Evolutionary conservation across 1,140 invertebrate species (phyloP).

Genomic region (Chionoecetes opilio): DNA sequence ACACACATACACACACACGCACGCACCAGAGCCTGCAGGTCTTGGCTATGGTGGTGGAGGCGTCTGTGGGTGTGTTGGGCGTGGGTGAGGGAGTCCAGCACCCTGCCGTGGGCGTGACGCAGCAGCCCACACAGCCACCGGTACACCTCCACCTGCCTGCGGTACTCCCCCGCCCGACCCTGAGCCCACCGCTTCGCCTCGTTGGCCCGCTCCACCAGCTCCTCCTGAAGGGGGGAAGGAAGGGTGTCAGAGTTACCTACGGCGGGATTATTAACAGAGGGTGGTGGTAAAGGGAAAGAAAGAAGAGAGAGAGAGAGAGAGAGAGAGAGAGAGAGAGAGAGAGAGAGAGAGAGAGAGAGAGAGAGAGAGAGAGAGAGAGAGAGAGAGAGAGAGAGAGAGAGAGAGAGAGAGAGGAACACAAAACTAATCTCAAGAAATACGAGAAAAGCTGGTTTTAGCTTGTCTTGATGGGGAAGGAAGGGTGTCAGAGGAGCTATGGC

Average conservation of each 20-base stretch:
- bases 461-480: no score
- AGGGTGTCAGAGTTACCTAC: neutral
- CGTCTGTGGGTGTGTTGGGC: slow-evolving; percentile 24
- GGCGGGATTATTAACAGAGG: no score
- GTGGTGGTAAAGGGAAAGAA: no score
- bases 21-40: slow-evolving; percentile 6
- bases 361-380: no score
- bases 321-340: no score
- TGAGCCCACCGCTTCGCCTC: neutral
- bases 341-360: no score
- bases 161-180: neutral
- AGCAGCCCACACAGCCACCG: slow-evolving; percentile 57
- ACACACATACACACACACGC: slow-evolving; percentile 23
- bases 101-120: slow-evolving; percentile 49
- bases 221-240: neutral
- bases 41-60: slow-evolving; percentile 22
- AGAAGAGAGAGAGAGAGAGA: no score
- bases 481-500: no score
- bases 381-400: no score
- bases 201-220: neutral
- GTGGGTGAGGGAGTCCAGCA: slow-evolving; percentile 54
- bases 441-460: no score
- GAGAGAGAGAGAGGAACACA: no score
- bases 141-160: slow-evolving; percentile 56
- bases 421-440: no score